phyloP scores from a whole-genome alignment of 2,113 vertebrate genomes.

The Cercopithecus mona region DNA sequence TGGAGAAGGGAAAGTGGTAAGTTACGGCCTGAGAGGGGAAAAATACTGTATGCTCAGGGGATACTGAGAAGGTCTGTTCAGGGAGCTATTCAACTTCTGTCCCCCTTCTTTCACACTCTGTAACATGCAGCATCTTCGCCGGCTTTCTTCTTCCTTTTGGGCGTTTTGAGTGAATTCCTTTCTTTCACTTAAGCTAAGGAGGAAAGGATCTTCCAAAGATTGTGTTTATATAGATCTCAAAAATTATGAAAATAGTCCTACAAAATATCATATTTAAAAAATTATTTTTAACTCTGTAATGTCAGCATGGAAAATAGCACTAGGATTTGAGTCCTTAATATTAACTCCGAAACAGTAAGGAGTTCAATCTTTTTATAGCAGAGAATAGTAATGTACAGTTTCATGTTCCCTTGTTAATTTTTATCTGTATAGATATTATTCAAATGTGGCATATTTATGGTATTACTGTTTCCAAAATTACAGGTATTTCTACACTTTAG shows the following conservation, averaged over 20 bases:
- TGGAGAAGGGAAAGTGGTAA: not conserved
- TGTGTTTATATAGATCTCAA: not conserved
- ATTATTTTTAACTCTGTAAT: not conserved
- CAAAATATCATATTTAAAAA: not conserved
- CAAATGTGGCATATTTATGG: constrained; percentile 48
- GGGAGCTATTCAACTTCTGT: not conserved
- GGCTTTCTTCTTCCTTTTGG: not conserved
- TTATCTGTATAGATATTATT: constrained; percentile 26
- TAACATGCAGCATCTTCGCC: not conserved
- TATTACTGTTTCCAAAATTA: constrained; percentile 62
- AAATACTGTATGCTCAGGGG: not conserved
- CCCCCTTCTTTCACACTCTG: not conserved
- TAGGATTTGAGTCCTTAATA: not conserved
- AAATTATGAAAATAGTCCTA: not conserved
- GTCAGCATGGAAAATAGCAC: not conserved
- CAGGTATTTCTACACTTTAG: constrained; percentile 65
- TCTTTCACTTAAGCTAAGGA: not conserved
- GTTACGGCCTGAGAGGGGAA: not conserved
- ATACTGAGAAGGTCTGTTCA: not conserved
- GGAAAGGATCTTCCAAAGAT: not conserved
- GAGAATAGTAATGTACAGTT: not conserved
- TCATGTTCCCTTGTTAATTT: constrained; percentile 41
- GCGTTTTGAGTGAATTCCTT: not conserved
- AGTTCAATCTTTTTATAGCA: not conserved
- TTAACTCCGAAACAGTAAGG: not conserved